phyloP scores from a whole-genome alignment of 2,888 invertebrate species.

The Acrobasis consociella region DNA sequence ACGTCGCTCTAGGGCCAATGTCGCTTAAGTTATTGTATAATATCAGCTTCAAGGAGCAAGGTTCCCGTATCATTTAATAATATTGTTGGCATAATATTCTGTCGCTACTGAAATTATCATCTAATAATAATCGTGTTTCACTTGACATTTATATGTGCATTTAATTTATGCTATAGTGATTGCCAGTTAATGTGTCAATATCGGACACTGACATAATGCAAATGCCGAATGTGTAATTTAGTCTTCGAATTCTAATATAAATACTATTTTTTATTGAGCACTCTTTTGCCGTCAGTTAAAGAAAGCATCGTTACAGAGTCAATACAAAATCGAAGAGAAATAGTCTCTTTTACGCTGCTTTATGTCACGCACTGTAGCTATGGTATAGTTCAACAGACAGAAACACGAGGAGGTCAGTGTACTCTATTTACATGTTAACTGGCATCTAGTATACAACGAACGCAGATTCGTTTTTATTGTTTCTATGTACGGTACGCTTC shows the following conservation, averaged over 20 bases:
- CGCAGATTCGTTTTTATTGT: background rate
- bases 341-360: too few relatives aligned
- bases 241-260: background rate
- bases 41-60: conserved; percentile 18
- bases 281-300: too few relatives aligned
- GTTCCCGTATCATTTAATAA: conserved; percentile 7
- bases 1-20: conserved; percentile 8
- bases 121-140: conserved; percentile 1
- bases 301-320: too few relatives aligned
- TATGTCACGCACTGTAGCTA: too few relatives aligned
- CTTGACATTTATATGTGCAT: conserved; percentile 16
- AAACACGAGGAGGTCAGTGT: background rate
- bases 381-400: too few relatives aligned
- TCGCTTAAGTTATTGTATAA: conserved; percentile 3
- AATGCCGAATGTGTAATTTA: background rate
- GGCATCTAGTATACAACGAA: background rate
- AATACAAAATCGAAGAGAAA: too few relatives aligned
- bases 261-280: too few relatives aligned
- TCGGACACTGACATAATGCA: background rate
- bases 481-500: too few relatives aligned
- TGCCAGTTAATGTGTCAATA: background rate
- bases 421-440: background rate
- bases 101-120: conserved; percentile 1
- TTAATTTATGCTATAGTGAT: background rate
- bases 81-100: conserved; percentile 16